Base-by-base conservation (phyloP, 2,888 invertebrate genomes). In the Chrysodeixis includens region DNA sequence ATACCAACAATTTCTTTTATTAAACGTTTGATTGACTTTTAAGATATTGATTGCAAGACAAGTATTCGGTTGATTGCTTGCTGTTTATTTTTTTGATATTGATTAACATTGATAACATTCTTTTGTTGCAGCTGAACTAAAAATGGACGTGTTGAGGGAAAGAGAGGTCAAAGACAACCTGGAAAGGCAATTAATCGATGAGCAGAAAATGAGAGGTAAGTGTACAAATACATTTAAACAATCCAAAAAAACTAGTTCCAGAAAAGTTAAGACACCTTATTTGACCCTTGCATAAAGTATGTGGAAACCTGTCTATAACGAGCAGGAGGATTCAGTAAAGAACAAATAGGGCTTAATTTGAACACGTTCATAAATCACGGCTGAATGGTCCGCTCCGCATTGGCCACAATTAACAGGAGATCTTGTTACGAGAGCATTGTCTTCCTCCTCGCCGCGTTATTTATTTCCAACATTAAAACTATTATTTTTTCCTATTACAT, bases 171-270 rank as follows among this genome's bases (percentile, higher is more conserved):
- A 99, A 95, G 99, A 99, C 95, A 98, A 97, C 88, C 93, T 99
- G 87, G 99, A 99, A 95, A 97, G 99, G 92, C 99, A 99, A 95
- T 96, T 99, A 73, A 96, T 97, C 82, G 99, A 99, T 89, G 99
- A 99, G 93, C 98, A 98, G 95, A 99, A 98, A 96, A 97, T 98
- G 92, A 96, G 98, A 97, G 98, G 99, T 99, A 95, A 97, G 98
- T 96, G 16, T 54, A 53, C 69, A 55, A 53, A 59, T 54, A 30
- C 52, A 12, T 22, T 22, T 14, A 14, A 9, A 30, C 3, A 26
- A 53, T 14, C 16, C 16, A n/a, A 14, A 26, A 30, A 52, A 61
- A 53, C 62, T 54, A 51, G 51, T 51, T 46, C 30, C 49, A 49
- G n/a, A 56, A n/a, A 9, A 56, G 4, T 20, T 20, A 0, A 9